Conservation (phyloP, 2,113 vertebrate genomes). For the Pipra filicauda region DNA sequence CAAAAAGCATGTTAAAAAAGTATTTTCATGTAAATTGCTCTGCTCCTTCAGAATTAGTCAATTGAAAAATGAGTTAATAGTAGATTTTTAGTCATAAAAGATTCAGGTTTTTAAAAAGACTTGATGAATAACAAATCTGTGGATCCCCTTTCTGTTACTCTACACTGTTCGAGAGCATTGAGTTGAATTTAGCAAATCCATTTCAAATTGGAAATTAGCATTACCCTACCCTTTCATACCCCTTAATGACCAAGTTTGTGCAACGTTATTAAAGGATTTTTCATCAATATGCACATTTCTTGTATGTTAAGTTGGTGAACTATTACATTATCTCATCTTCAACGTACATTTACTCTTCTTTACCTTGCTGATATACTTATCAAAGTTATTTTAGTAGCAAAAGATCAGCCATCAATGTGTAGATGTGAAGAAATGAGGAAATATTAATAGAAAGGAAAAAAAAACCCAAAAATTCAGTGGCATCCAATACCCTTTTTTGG, state of each 20-base stretch:
- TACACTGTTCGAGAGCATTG: neutral
- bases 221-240: neutral
- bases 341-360: neutral
- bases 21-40: slow-evolving; percentile 21
- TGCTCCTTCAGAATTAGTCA: neutral
- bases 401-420: accelerated
- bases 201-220: neutral
- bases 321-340: neutral
- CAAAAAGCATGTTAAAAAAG: neutral
- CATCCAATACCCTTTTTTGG: neutral
- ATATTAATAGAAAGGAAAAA: neutral
- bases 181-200: neutral
- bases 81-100: neutral
- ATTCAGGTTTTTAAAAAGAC: neutral
- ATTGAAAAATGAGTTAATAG: slow-evolving; percentile 4
- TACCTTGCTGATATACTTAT: neutral
- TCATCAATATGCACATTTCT: neutral
- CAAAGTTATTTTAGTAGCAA: neutral
- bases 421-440: neutral
- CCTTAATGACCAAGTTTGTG: neutral
- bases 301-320: neutral
- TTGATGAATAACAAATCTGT: neutral
- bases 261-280: neutral
- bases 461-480: neutral
- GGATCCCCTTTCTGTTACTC: neutral